A percentile compares a stretch with the other conserved stretches of the same genome.
Evolutionary conservation across 2,797 vertebrate genomes (phyloP).

Genomic region (Agapornis canus): DNA sequence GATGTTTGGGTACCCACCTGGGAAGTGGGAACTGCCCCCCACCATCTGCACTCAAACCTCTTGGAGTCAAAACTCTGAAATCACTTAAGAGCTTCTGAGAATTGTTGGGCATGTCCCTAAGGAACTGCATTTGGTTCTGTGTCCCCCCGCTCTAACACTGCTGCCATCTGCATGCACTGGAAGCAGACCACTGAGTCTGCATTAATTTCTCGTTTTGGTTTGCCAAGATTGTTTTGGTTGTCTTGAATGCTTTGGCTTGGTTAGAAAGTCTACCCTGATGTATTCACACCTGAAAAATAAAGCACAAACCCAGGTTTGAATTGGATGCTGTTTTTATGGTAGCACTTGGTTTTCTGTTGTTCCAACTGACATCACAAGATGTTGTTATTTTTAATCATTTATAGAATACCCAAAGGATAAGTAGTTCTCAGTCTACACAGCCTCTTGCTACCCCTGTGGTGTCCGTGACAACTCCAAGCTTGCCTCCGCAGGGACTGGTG

Average conservation of each 20-base stretch:
- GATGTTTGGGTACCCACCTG: slow-evolving; percentile 25
- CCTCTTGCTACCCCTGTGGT: slow-evolving; percentile 94
- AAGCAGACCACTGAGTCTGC: not conserved
- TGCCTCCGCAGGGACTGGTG: slow-evolving; percentile 92
- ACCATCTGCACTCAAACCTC: not conserved
- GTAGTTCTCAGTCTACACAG: slow-evolving; percentile 91
- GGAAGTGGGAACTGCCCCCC: slow-evolving; percentile 36
- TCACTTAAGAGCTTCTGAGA: slow-evolving; percentile 61
- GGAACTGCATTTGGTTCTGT: not conserved
- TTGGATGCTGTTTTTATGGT: not conserved
- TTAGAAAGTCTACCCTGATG: not conserved
- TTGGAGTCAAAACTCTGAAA: not conserved
- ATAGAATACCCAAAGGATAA: slow-evolving; percentile 95
- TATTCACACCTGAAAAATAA: not conserved
- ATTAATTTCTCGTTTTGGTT: not conserved
- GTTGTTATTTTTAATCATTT: slow-evolving; percentile 55
- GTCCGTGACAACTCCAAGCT: slow-evolving; percentile 96
- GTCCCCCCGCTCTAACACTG: not conserved
- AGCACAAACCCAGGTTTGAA: not conserved
- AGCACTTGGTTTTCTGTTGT: not conserved
- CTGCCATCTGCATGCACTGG: slow-evolving; percentile 2
- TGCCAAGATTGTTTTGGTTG: not conserved
- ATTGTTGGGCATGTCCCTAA: not conserved
- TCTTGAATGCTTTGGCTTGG: not conserved
- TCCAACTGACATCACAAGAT: not conserved